Percentiles rank a stretch among this genome's conserved stretches.
These are phyloP conservation scores for Onychomys torridus DNA, from an alignment of 2,797 vertebrate genomes.

Conservation along the genomic window DNA sequence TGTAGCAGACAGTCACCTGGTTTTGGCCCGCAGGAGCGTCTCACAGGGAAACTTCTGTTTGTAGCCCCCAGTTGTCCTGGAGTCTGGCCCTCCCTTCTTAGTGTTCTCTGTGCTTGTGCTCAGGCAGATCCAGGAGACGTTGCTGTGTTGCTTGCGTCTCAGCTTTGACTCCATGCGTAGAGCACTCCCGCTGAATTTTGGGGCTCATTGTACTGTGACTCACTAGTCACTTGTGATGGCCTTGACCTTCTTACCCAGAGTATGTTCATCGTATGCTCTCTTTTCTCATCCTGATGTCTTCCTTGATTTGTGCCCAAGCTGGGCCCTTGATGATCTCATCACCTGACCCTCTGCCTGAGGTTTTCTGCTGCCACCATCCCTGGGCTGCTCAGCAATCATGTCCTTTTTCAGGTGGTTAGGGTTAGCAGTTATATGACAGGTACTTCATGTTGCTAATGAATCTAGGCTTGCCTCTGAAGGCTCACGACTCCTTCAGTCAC, in stretches of 20 bases:
- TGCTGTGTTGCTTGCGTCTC: neutral
- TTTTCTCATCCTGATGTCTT: neutral
- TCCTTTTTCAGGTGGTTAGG: neutral
- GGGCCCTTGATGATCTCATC: neutral
- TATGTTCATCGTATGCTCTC: neutral
- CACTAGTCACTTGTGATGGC: too few species aligned
- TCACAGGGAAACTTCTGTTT: neutral
- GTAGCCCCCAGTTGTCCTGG: neutral
- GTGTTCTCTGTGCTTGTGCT: neutral
- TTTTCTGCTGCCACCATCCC: neutral
- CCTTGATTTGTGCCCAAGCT: neutral
- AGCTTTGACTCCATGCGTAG: neutral
- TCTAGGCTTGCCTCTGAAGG: neutral
- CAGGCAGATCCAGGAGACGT: neutral
- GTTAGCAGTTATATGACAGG: neutral
- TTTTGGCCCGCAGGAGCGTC: accelerated
- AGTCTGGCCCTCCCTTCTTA: neutral
- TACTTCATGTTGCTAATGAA: neutral
- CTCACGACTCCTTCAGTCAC: neutral
- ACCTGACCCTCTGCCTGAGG: neutral
- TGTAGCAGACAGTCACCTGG: neutral
- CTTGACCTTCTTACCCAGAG: neutral
- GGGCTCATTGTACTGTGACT: accelerated
- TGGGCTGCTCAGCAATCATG: too few species aligned
- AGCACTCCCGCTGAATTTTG: too few species aligned